These are phyloP conservation scores for Syrista parreyssii DNA, from an alignment of 2,888 invertebrate genomes.

Conservation along the genomic window DNA sequence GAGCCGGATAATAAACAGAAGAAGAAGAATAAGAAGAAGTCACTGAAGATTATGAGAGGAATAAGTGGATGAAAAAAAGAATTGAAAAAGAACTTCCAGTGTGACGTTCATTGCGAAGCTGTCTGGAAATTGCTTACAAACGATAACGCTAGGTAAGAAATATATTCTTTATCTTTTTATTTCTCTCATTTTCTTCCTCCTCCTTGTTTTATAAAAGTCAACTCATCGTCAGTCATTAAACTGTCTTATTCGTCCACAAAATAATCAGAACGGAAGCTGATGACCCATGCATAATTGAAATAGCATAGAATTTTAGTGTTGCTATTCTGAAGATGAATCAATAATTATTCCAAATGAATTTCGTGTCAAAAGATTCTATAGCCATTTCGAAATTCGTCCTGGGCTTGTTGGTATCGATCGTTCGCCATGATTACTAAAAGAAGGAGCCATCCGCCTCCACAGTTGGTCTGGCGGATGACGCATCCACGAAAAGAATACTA, in stretches of 20 bases:
- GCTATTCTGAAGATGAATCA: not conserved
- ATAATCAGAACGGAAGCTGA: not conserved
- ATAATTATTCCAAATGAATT: no score
- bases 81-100: not conserved
- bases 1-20: not conserved
- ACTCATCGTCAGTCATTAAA: not conserved
- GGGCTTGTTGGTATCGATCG: not conserved
- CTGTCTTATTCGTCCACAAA: not conserved
- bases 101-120: not conserved
- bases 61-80: not conserved
- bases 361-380: no score
- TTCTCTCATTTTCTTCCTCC: not conserved
- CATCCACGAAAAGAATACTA: slow-evolving; percentile 58
- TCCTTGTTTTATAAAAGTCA: not conserved
- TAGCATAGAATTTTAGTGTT: not conserved
- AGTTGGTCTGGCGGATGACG: slow-evolving; percentile 48
- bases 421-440: not conserved
- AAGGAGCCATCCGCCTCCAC: slow-evolving; percentile 3
- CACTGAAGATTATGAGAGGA: not conserved
- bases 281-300: not conserved
- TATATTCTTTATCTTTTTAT: not conserved
- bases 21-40: not conserved
- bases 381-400: not conserved
- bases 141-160: not conserved
- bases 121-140: not conserved